These are phyloP conservation scores for Molothrus aeneus DNA, from an alignment of 2,797 vertebrate genomes.

Conservation along the genomic window DNA sequence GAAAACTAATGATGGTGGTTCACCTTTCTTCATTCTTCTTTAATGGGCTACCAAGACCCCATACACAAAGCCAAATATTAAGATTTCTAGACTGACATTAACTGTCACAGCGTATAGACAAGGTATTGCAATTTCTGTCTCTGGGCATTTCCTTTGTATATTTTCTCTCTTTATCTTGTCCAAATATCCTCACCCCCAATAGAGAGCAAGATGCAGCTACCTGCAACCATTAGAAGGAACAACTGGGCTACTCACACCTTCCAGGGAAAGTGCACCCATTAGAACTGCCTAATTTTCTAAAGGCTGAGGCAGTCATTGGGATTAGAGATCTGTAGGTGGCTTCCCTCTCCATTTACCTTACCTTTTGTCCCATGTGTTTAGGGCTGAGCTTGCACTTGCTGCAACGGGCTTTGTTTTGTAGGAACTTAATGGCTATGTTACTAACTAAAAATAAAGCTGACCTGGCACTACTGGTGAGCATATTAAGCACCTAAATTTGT, in stretches of 20 bases:
- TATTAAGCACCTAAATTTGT: constrained; percentile 33
- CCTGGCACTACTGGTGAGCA: background rate
- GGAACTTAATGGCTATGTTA: background rate
- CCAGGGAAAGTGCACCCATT: background rate
- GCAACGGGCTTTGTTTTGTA: background rate
- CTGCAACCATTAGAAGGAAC: background rate
- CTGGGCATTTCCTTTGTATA: background rate
- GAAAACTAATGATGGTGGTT: background rate
- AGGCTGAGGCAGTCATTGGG: background rate
- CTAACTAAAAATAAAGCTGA: constrained; percentile 9
- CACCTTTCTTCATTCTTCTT: background rate
- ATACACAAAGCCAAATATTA: background rate
- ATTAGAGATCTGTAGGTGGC: background rate
- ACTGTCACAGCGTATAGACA: background rate
- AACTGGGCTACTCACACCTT: background rate
- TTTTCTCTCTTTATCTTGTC: background rate
- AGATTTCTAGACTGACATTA: background rate
- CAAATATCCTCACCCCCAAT: background rate
- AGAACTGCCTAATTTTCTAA: background rate
- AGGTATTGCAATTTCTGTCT: background rate
- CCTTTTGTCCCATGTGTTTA: background rate
- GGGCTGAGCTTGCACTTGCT: background rate
- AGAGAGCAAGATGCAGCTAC: background rate
- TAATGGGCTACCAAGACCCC: background rate
- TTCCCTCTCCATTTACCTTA: background rate